Evolutionary conservation across 2,113 vertebrate genomes (phyloP), one percentile per base, ranked within the genome.

Genomic region (Gorsachius goisagi): DNA sequence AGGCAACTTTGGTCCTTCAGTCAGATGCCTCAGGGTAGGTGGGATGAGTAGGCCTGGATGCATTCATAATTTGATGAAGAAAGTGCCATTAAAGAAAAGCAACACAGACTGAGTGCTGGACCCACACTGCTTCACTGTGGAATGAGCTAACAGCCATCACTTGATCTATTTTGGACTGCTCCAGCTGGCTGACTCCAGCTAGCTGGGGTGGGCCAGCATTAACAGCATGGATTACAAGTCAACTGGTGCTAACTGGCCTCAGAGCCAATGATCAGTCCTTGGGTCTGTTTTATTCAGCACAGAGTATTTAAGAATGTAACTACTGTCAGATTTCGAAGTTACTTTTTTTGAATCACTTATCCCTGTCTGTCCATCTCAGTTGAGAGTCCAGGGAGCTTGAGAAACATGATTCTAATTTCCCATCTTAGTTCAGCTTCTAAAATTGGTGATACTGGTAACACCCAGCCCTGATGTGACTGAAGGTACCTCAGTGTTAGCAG

Each of bases 181-280:
- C 28, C 33, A 88, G 16, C 27, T 47, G 59, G 12, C n/a, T 66
- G 18, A 26, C 28, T 63, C 33, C 35, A 78, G 1, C n/a, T 58
- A 71, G 14, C 5, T 53, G 14, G 10, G 4, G 9, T 32, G 37
- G 9, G n/a, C 8, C 23, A 86, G 7, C 21, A 23, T 11, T 59
- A 28, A 55, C 41, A 75, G 10, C 15, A 55, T 0, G 0, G 35
- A 19, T 76, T 49, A 55, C 0, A 0, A 84, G n/a, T 59, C 26
- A 85, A 10, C 14, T 50, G 4, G 4, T 44, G 33, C 9, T 64
- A 85, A 74, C 6, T n/a, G 39, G 35, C 28, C 32, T 60, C 33
- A 39, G 12, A 60, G 6, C 6, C 4, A n/a, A 2, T 13, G n/a
- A 12, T 56, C 18, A 56, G 4, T 9, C 33, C 27, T 9, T 41